Conservation (phyloP, 2,888 invertebrate species). For the Agapostemon virescens region DNA sequence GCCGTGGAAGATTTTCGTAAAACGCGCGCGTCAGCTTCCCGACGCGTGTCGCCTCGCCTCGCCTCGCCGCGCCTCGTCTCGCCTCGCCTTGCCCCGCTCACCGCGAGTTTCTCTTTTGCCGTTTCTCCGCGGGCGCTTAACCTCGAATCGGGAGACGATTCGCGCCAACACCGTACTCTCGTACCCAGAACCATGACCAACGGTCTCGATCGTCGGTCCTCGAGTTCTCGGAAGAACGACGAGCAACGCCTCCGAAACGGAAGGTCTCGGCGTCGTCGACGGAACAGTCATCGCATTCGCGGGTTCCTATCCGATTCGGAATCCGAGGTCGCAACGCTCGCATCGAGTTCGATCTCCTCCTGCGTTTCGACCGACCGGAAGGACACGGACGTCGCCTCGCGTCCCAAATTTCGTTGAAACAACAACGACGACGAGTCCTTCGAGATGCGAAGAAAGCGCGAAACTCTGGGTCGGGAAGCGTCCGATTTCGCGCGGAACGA, state of each 20-base stretch:
- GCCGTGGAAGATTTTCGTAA: constrained; percentile 56
- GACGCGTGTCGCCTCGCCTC: not conserved
- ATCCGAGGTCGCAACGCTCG: not conserved
- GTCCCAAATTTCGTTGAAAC: too few relatives aligned
- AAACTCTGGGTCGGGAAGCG: too few relatives aligned
- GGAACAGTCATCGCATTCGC: too few relatives aligned
- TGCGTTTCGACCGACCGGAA: not conserved
- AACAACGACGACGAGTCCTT: too few relatives aligned
- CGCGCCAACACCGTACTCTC: constrained; percentile 9
- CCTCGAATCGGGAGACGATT: constrained; percentile 45
- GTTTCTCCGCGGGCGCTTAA: constrained; percentile 51
- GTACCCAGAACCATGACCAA: constrained; percentile 33
- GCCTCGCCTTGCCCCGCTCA: constrained; percentile 2
- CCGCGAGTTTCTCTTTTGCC: constrained; percentile 51
- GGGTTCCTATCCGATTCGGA: not conserved
- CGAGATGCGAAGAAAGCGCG: too few relatives aligned
- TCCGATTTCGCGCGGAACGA: too few relatives aligned
- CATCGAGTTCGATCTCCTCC: not conserved
- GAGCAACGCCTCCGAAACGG: not conserved
- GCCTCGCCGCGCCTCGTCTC: not conserved
- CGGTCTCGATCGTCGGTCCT: not conserved
- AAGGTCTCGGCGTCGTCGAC: not conserved
- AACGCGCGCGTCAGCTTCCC: constrained; percentile 26
- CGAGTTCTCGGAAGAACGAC: constrained; percentile 23
- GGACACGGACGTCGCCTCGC: too few relatives aligned